Percentiles rank a stretch among this genome's conserved stretches.
phyloP scores from a whole-genome alignment of 2,888 invertebrate genomes.

The Lithophane socia region DNA sequence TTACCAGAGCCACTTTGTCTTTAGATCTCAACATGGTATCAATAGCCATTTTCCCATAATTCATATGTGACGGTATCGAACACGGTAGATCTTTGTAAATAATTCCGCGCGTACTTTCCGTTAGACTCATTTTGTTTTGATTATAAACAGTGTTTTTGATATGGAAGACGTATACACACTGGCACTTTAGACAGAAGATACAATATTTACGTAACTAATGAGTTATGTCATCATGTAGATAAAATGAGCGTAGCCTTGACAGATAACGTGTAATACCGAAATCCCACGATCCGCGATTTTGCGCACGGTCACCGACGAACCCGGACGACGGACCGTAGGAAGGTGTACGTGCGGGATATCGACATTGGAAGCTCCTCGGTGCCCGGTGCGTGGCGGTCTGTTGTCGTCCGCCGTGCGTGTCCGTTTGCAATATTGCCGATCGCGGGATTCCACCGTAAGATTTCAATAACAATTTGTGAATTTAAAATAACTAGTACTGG shows the following conservation, averaged over 20 bases:
- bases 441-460: neutral
- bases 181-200: neutral
- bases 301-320: too few species aligned
- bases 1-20: constrained; percentile 78
- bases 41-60: constrained; percentile 75
- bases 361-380: too few species aligned
- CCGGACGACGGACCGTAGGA: too few species aligned
- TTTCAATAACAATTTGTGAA: neutral
- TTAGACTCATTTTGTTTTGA: constrained; percentile 45
- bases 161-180: constrained; percentile 20
- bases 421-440: too few species aligned
- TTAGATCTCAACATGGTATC: constrained; percentile 71
- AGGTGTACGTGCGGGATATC: too few species aligned
- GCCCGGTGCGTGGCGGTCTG: too few species aligned
- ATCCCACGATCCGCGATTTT: too few species aligned
- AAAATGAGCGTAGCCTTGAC: constrained; percentile 35
- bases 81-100: constrained; percentile 72
- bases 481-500: too few species aligned
- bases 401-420: too few species aligned
- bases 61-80: constrained; percentile 75
- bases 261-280: constrained; percentile 28
- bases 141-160: constrained; percentile 13
- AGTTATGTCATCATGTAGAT: neutral
- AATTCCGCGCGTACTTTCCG: constrained; percentile 56
- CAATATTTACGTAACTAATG: constrained; percentile 18